Percentiles rank a stretch among this genome's conserved stretches.
Conservation (phyloP, 1,140 invertebrate species). For the Eurosta solidaginis region DNA sequence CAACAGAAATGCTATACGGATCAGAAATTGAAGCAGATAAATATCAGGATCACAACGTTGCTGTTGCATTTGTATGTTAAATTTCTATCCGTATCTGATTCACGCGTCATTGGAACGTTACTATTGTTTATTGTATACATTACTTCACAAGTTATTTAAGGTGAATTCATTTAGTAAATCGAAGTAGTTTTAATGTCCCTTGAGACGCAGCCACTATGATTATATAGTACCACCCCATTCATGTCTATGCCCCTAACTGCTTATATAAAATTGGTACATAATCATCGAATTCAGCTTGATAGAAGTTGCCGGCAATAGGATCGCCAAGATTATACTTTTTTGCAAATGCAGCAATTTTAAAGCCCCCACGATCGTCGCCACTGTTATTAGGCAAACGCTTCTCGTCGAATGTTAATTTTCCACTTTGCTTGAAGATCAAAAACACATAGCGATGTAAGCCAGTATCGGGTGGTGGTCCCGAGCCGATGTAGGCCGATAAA, state of each 20-base stretch:
- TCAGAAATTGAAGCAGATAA: too few relatives aligned
- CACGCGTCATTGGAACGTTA: too few relatives aligned
- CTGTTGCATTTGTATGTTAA: too few relatives aligned
- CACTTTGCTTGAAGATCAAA: slow-evolving; percentile 79
- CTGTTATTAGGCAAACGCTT: slow-evolving; percentile 65
- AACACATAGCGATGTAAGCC: slow-evolving; percentile 91
- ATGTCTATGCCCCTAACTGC: slow-evolving; percentile 43
- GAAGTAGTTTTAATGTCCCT: too few relatives aligned
- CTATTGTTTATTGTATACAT: too few relatives aligned
- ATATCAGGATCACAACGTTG: too few relatives aligned
- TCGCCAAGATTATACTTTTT: slow-evolving; percentile 77
- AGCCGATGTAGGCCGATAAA: slow-evolving; percentile 82
- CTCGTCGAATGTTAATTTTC: slow-evolving; percentile 51
- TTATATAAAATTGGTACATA: slow-evolving; percentile 73
- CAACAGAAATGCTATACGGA: too few relatives aligned
- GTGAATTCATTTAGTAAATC: too few relatives aligned
- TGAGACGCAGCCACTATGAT: too few relatives aligned
- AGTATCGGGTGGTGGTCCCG: slow-evolving; percentile 82
- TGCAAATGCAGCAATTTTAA: slow-evolving; percentile 74
- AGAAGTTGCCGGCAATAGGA: slow-evolving; percentile 88
- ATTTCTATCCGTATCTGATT: too few relatives aligned
- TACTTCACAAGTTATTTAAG: too few relatives aligned
- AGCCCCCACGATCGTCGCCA: slow-evolving; percentile 74
- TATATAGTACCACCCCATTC: too few relatives aligned
- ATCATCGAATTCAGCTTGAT: slow-evolving; percentile 87